Conservation (phyloP, 2,888 invertebrate genomes). For the Eupithecia dodoneata region DNA sequence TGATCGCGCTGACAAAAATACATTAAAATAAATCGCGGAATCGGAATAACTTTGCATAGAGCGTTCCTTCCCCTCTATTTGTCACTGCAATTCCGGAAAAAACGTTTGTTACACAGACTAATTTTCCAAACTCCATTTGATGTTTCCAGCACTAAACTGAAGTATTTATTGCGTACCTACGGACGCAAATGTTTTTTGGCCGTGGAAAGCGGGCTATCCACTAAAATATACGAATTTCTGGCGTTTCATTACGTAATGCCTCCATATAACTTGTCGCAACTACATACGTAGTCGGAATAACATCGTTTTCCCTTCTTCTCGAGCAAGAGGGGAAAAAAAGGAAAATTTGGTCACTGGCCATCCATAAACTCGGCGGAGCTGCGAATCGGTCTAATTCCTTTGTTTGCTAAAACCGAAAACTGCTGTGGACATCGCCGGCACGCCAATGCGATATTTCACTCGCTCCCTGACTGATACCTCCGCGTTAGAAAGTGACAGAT, state of each 20-base stretch:
- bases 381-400: conserved; percentile 78
- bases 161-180: conserved; percentile 38
- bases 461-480: conserved; percentile 71
- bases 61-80: conserved; percentile 38
- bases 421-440: conserved; percentile 64
- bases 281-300: conserved; percentile 50
- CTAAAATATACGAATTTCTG: conserved; percentile 51
- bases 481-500: conserved; percentile 72
- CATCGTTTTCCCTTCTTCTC: conserved; percentile 62
- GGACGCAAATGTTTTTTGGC: conserved; percentile 36
- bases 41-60: conserved; percentile 36
- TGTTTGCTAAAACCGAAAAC: conserved; percentile 80
- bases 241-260: conserved; percentile 58
- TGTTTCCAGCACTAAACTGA: conserved; percentile 36
- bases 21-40: conserved; percentile 65
- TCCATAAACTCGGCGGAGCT: conserved; percentile 73
- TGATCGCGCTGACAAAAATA: conserved; percentile 70
- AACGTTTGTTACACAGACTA: conserved; percentile 35
- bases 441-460: conserved; percentile 73
- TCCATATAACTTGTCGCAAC: conserved; percentile 42
- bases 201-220: conserved; percentile 30
- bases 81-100: conserved; percentile 34
- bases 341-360: conserved; percentile 73
- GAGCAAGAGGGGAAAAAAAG: conserved; percentile 61
- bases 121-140: conserved; percentile 37